Percentiles rank a stretch among this genome's conserved stretches.
These are phyloP conservation scores for Mnemiopsis leidyi DNA, from an alignment of 37 sponge, comb jelly and placozoan species.

Conservation along the genomic window DNA sequence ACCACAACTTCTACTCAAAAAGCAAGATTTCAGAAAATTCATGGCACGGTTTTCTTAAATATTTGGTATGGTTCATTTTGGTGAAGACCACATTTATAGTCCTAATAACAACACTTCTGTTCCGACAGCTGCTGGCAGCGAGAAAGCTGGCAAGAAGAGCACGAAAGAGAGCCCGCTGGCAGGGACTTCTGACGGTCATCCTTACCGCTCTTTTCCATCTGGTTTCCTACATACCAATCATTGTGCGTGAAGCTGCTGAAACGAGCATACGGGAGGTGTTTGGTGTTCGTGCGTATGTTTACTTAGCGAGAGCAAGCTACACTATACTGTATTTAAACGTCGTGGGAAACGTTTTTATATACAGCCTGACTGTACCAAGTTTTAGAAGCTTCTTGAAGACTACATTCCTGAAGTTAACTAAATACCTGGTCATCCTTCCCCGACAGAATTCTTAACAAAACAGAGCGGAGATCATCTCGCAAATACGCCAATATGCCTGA, in stretches of 20 bases:
- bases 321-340: not conserved
- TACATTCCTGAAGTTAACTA: too few species aligned
- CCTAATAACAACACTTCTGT: not conserved
- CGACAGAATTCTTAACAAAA: too few species aligned
- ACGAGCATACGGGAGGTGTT: not conserved
- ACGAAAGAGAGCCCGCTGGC: not conserved
- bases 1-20: not conserved
- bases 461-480: too few species aligned
- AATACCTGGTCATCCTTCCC: too few species aligned
- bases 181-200: not conserved
- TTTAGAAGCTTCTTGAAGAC: not conserved
- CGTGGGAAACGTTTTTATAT: not conserved
- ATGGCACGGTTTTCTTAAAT: not conserved
- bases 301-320: not conserved
- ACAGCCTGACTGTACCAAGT: not conserved
- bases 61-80: not conserved
- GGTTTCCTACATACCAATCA: not conserved
- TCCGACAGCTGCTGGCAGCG: not conserved
- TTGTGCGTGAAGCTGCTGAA: not conserved
- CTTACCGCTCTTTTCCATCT: not conserved
- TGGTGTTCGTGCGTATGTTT: not conserved
- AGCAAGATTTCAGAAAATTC: not conserved
- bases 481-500: too few species aligned
- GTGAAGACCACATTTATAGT: not conserved
- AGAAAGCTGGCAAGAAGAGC: not conserved